Percentiles rank a stretch among this genome's conserved stretches.
Evolutionary conservation across 2,797 vertebrate genomes (phyloP).

Genomic region (Australoheros facetus): DNA sequence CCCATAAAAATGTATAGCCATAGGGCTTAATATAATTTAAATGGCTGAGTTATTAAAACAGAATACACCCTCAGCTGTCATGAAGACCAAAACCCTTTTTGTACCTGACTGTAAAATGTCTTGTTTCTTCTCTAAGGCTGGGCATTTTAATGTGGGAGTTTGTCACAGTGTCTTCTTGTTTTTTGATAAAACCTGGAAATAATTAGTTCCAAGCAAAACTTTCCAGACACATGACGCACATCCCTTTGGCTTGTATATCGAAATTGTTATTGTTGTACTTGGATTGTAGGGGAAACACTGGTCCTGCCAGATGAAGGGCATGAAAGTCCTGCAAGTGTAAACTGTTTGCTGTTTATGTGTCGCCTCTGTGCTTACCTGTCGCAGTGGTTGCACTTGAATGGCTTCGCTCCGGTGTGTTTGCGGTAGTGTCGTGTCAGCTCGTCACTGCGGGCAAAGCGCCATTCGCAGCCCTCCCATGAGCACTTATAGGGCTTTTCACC

Average conservation of each 20-base stretch:
- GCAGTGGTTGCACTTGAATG: constrained; percentile 98
- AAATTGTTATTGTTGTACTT: background rate
- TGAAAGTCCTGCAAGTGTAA: background rate
- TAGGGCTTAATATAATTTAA: no score
- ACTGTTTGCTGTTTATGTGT: background rate
- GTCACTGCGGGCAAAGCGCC: constrained; percentile 95
- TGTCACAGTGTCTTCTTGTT: background rate
- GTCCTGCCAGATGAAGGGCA: background rate
- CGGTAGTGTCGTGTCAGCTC: constrained; percentile 96
- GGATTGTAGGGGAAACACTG: background rate
- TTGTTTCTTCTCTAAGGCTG: no score
- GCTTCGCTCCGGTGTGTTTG: constrained; percentile 97
- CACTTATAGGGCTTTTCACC: constrained; percentile 99
- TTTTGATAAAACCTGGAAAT: background rate
- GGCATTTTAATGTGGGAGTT: no score
- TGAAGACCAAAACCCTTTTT: no score
- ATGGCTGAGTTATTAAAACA: no score
- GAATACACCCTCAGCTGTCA: no score
- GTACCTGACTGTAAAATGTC: no score
- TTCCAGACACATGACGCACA: background rate
- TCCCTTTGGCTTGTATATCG: background rate
- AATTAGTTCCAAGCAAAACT: background rate
- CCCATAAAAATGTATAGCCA: no score
- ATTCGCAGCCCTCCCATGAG: constrained; percentile 96
- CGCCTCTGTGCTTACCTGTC: constrained; percentile 85